These are phyloP conservation scores for Panagrolaimus sp. DNA, from an alignment of 1,140 invertebrate genomes.

Conservation along the genomic window DNA sequence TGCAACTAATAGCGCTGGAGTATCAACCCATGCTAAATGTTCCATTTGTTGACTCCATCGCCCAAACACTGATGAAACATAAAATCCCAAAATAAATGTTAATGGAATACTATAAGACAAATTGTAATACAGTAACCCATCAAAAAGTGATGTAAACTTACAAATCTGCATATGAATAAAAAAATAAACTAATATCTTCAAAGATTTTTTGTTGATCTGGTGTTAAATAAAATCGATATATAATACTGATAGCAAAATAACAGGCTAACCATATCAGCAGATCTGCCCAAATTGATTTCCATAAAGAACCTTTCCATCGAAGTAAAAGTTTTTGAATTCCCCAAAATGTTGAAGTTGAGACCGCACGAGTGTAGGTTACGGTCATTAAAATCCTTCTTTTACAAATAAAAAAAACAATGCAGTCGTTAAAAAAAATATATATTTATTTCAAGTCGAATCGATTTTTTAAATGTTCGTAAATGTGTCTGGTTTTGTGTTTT, in stretches of 20 bases:
- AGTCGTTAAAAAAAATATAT: too few species aligned
- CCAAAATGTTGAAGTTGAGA: slow-evolving; percentile 49
- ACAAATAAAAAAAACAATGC: too few species aligned
- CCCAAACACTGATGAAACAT: too few species aligned
- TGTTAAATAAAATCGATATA: slow-evolving; percentile 28
- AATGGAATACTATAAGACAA: background rate
- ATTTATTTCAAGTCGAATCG: too few species aligned
- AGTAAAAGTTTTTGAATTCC: slow-evolving; percentile 52
- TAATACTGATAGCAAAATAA: slow-evolving; percentile 42
- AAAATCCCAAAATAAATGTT: too few species aligned
- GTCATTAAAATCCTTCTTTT: slow-evolving; percentile 39
- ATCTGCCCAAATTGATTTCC: slow-evolving; percentile 58
- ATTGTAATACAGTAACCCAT: too few species aligned
- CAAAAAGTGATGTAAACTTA: too few species aligned
- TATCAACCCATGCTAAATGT: too few species aligned
- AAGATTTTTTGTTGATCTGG: slow-evolving; percentile 49
- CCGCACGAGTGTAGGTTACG: slow-evolving; percentile 57
- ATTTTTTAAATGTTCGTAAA: too few species aligned
- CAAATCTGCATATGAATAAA: slow-evolving; percentile 45
- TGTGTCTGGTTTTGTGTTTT: too few species aligned
- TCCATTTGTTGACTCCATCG: too few species aligned
- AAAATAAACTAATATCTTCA: slow-evolving; percentile 50
- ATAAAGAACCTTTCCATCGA: slow-evolving; percentile 64
- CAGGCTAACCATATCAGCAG: slow-evolving; percentile 42
- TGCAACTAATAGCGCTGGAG: too few species aligned